Base-by-base conservation (phyloP, 2,113 vertebrate genomes). In the Heterotilapia buettikoferi region DNA sequence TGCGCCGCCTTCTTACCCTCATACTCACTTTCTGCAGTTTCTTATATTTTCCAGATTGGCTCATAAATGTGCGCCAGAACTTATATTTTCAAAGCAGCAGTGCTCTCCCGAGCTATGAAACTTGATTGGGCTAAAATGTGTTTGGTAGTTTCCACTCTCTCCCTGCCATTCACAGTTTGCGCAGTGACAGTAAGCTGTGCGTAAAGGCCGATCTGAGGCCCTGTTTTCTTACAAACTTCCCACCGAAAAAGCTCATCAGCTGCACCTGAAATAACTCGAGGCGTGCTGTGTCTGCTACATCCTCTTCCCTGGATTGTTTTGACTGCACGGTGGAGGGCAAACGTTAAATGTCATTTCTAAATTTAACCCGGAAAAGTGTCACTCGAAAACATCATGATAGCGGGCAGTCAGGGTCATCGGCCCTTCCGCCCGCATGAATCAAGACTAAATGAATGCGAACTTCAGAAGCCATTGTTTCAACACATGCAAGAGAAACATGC, bases 261-360 rank as follows among this genome's bases (percentile, higher is more conserved):
- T 33, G 45, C 94, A 96, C 95, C 96, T 96, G 96, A 96, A 96
- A 96, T 93, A 96, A 95, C 94, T 91, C 18, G 73, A 81, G 89
- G 95, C 92, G 89, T 91, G 93, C 93, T 88, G 93, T 85, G 86
- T 71, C 93, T 90, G 90, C 90, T 79, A 94, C 96, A 96, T 97
- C 96, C 97, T 95, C 94, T 97, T 97, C 97, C 97, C 93, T 93
- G 94, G 95, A 97, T 97, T 97, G 96, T 97, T 97, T 96, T 96
- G 96, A 96, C 96, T 96, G 95, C 92, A 63, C 94, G 95, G 92
- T 94, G 93, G 92, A 96, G 95, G 89, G 95, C 92, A 89, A 96
- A 93, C 93, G 92, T 94, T 92, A 86, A 92, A 92, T 94, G 95
- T 95, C 92, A 94, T 93, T 95, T 95, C 97, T 97, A 97, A 96